phyloP scores from a whole-genome alignment of 2,888 invertebrate species.

The Tipula helvola region DNA sequence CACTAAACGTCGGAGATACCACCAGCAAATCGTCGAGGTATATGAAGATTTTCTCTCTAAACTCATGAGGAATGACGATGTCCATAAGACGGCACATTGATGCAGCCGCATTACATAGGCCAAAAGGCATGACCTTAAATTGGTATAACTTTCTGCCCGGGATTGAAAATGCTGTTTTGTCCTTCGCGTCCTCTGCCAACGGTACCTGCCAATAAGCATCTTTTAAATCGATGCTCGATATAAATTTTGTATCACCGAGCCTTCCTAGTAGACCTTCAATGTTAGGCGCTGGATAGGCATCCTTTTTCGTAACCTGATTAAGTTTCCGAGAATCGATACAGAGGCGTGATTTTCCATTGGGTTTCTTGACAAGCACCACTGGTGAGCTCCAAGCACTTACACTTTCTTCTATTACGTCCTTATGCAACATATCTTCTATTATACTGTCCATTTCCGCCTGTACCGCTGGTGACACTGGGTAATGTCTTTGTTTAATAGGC shows the following conservation, averaged over 20 bases:
- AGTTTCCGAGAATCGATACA: no score
- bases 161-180: conserved; percentile 17
- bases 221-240: conserved; percentile 14
- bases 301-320: no score
- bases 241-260: conserved; percentile 18
- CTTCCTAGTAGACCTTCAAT: conserved; percentile 9
- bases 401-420: conserved; percentile 19
- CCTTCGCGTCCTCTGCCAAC: conserved; percentile 15
- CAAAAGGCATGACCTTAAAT: no score
- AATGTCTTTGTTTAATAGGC: no score
- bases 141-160: no score
- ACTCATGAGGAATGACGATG: conserved; percentile 15
- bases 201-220: background rate
- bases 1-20: background rate
- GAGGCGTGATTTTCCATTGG: no score
- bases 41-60: conserved; percentile 14
- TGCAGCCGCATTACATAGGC: no score
- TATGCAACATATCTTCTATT: conserved; percentile 23
- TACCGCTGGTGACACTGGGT: conserved; percentile 14
- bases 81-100: no score
- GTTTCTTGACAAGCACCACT: no score
- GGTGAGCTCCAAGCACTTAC: no score
- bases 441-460: conserved; percentile 19
- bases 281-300: conserved; percentile 9
- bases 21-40: background rate